Base-by-base conservation (phyloP, 2,888 invertebrate species). In the Schizaphis graminum region DNA sequence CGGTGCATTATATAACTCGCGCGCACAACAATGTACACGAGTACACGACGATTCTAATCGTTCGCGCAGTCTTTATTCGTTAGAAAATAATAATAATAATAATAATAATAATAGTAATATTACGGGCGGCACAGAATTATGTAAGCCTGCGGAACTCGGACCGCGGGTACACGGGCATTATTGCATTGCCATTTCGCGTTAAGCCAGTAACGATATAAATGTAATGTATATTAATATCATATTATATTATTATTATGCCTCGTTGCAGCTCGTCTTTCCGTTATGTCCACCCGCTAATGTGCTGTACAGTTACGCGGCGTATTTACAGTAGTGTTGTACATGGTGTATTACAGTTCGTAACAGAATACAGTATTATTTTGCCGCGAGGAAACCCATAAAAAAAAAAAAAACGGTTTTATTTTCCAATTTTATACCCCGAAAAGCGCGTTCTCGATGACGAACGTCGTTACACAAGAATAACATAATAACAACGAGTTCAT, bases 21-120 rank as follows among this genome's bases (percentile, higher is more conserved):
- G 7, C 35, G 77, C 35, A 77, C 77, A 77, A 77, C 77, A 77
- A 35, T 77, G 77, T 77, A 77, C 35, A 53, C 67, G 21, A 16
- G 35, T 77, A 77, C 77, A 77, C 35, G 77, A 77, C 35, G 77
- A 77, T 77, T 77, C 77, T 77, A 77, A 77, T 77, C 77, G 35
- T 35, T 35, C 77, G 35, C 35, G 77, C 77, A 77, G 77, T 77
- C 8, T 77, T 35, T 77, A 77, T 77, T 77, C 35, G 35, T 77
- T 77, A 35, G 77, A 77, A 77, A 67, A 53, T 53, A 53, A 53
- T 53, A 77, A 77, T 77, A 77, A 77, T 77, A 67, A 53, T 53
- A 53, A 53, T 53, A 77, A 77, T 77, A 77, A 77, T 77, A 61
- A 28, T 61, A 67, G 16, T n/a, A 35, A 77, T 77, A 21, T 35